These are phyloP conservation scores for Lasioglossum pauxillum DNA, from an alignment of 2,888 invertebrate genomes.

Conservation along the genomic window DNA sequence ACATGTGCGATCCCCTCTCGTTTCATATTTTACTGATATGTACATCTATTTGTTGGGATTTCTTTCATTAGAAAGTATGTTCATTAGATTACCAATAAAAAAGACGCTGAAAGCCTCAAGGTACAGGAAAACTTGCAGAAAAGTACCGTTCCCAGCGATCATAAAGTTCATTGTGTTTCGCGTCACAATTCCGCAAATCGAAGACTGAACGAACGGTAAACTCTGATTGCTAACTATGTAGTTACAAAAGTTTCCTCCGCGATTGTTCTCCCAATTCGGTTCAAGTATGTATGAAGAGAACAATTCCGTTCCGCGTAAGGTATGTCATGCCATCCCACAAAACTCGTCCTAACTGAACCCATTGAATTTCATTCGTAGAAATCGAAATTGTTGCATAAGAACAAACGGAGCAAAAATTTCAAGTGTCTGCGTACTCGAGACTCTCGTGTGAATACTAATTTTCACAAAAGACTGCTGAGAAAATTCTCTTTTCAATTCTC, in stretches of 20 bases:
- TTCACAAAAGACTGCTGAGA: background rate
- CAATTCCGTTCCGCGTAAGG: background rate
- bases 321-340: background rate
- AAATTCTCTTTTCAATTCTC: background rate
- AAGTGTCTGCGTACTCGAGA: background rate
- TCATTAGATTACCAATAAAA: background rate
- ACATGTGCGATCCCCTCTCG: too few species aligned
- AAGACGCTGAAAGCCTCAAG: background rate
- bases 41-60: background rate
- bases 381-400: background rate
- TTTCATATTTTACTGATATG: too few species aligned
- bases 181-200: background rate
- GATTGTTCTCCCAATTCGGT: constrained; percentile 28
- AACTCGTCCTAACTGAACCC: background rate
- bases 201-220: constrained; percentile 31
- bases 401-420: background rate
- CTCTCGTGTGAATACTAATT: background rate
- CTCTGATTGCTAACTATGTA: constrained; percentile 8
- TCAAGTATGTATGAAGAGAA: constrained; percentile 19
- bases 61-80: background rate
- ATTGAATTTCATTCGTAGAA: background rate
- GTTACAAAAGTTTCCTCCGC: constrained; percentile 23
- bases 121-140: background rate
- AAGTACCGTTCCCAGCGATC: background rate
- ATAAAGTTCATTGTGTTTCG: constrained; percentile 38